Evolutionary conservation across 1,140 invertebrate genomes (phyloP).

Genomic region (Brachionus manjavacas): DNA sequence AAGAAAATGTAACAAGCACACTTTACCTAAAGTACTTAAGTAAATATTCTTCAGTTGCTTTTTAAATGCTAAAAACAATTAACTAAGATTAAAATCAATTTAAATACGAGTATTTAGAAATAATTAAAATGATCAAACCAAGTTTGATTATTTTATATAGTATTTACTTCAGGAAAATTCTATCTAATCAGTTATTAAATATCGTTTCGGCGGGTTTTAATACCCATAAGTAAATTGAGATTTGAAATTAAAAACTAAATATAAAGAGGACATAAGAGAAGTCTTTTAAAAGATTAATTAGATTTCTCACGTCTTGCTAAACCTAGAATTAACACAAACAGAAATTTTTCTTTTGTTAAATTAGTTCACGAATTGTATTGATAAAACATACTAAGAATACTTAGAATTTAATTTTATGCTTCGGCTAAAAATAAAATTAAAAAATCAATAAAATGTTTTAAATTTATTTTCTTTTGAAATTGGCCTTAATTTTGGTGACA

Average conservation of each 20-base stretch:
- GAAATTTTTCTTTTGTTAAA: neutral
- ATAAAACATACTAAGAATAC: neutral
- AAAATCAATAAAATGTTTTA: neutral
- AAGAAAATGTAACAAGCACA: neutral
- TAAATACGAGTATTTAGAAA: neutral
- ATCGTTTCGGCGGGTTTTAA: neutral
- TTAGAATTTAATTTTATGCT: neutral
- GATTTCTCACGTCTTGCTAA: neutral
- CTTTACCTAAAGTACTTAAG: neutral
- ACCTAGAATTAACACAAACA: neutral
- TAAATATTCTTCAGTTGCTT: neutral
- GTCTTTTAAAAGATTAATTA: neutral
- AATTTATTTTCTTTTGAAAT: neutral
- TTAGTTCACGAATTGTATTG: neutral
- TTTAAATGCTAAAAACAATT: neutral
- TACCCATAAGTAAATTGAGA: neutral
- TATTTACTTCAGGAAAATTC: neutral
- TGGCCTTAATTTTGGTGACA: neutral
- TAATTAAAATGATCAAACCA: neutral
- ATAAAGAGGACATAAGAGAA: neutral
- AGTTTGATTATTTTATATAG: neutral
- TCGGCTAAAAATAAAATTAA: neutral
- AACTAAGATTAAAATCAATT: neutral
- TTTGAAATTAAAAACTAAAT: neutral
- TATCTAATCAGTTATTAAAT: neutral